Base-by-base conservation (phyloP, 2,888 invertebrate species). In the Pseudococcus jackbeardsleyi region DNA sequence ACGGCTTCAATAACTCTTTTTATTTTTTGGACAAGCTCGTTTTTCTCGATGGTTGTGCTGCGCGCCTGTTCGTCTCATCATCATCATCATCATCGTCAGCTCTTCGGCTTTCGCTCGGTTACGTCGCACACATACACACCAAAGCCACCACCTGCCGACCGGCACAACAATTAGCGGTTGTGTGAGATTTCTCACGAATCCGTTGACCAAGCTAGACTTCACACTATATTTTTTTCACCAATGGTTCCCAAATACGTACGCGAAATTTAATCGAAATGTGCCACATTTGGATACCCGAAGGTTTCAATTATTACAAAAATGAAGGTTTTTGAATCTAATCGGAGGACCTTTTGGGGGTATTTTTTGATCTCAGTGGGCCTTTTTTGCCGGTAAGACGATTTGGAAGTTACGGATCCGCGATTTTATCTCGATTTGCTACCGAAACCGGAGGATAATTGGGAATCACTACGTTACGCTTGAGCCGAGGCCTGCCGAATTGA, bases 141-240 rank as follows among this genome's bases (percentile, higher is more conserved):
- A 22, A 46, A 19, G 46, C 79, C 79, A 72, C 84, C 84, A 85
- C 85, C 86, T 72, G 86, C 68, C 68, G 72, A 46, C 39, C 86
- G 86, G 22, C 79, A 33, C 86, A 86, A 86, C 77, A 86, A 86
- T 86, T 86, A 86, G 86, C 86, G 86, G 86, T 72, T 86, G 86
- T 86, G 86, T 86, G 86, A 86, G 86, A 86, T 86, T 86, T 86
- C 86, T 86, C 86, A 86, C 86, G 86, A 86, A 86, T 86, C 77
- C 86, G 86, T 86, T 86, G 86, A 86, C 86, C 86, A 86, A 86
- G 68, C 42, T 86, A 86, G 86, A 86, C 72, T 42, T 46, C 79
- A 82, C 42, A 33, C 42, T 82, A 82, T 42, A n/a, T 82, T 39
- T 72, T 72, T 72, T 54, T 59, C 64, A 42, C n/a, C 86, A 86